Evolutionary conservation across 2,113 vertebrate genomes (phyloP), one percentile per base, ranked within the genome.

Genomic region (Lepus europaeus): DNA sequence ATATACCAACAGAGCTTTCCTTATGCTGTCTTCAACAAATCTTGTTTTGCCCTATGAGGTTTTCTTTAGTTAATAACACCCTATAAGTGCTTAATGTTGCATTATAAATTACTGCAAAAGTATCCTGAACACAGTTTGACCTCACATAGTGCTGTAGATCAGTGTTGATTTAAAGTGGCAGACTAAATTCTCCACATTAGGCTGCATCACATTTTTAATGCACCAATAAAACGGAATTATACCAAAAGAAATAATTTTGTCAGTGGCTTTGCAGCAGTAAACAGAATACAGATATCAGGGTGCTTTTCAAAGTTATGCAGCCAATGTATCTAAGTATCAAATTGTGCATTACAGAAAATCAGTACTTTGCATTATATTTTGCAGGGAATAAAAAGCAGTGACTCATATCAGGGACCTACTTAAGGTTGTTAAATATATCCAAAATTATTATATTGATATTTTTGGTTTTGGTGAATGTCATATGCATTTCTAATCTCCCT

Each of bases 141-240:
- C 22, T 95, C 74, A 59, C 10, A 90, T 27, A 92, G 14, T 39
- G 87, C 22, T 86, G 3, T 36, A 95, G 74, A 96, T 96, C 51
- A 96, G 22, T 20, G 56, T 11, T 94, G 89, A 97, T 96, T 98
- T 97, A 97, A 97, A 96, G 89, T 83, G 93, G 36, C 59, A 85
- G 66, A 90, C 95, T 95, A 94, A 97, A 88, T 97, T 96, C 90
- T 96, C 87, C 5, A 59, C 87, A 91, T 96, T 96, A 97, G 1
- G 25, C 2, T 89, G 16, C 27, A 97, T 78, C 2, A 63, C n/a
- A 80, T 96, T 97, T 97, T 97, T 96, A 87, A 95, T 92, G 90
- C 6, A 20, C 39, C 17, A 95, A 87, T 70, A 97, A 87, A 96
- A 96, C 90, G 96, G 0, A 89, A 91, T 79, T 97, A 90, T 19